These are phyloP conservation scores for Drosophila macrospina DNA, from an alignment of 2,888 invertebrate species.

Conservation along the genomic window DNA sequence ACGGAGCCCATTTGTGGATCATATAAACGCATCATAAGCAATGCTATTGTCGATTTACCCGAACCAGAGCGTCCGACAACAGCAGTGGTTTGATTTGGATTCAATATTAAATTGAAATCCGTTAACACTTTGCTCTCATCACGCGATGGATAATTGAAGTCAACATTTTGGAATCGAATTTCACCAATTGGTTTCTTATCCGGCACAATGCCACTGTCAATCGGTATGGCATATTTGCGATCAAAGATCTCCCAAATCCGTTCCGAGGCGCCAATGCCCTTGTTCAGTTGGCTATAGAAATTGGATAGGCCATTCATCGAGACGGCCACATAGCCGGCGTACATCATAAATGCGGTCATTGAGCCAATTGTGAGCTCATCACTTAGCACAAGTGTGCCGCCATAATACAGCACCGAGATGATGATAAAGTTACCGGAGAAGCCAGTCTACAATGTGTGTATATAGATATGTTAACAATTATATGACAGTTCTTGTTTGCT, in stretches of 20 bases:
- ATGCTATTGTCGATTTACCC: slow-evolving; percentile 96
- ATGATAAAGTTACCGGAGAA: slow-evolving; percentile 96
- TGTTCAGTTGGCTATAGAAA: slow-evolving; percentile 97
- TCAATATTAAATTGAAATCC: slow-evolving; percentile 89
- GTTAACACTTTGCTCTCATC: slow-evolving; percentile 87
- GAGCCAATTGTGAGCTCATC: slow-evolving; percentile 93
- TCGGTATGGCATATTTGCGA: slow-evolving; percentile 91
- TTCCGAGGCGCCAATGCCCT: slow-evolving; percentile 95
- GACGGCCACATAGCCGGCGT: slow-evolving; percentile 96
- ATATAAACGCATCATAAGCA: slow-evolving; percentile 93
- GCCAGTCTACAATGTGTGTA: slow-evolving; percentile 88
- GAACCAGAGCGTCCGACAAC: slow-evolving; percentile 96
- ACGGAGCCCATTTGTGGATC: slow-evolving; percentile 92
- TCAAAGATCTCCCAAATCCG: slow-evolving; percentile 96
- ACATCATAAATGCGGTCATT: slow-evolving; percentile 96
- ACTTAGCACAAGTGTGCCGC: slow-evolving; percentile 94
- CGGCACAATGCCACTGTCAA: slow-evolving; percentile 86
- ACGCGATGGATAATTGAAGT: slow-evolving; percentile 90
- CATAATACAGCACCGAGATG: slow-evolving; percentile 95
- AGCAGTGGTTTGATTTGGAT: slow-evolving; percentile 91
- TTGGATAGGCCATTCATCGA: slow-evolving; percentile 95
- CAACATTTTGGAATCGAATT: slow-evolving; percentile 90
- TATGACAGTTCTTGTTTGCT: too few species aligned
- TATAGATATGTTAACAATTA: too few species aligned
- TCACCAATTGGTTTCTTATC: slow-evolving; percentile 86